A percentile compares a stretch with the other conserved stretches of the same genome.
Evolutionary conservation across 2,888 invertebrate genomes (phyloP).

Genomic region (Drosophila eohydei): DNA sequence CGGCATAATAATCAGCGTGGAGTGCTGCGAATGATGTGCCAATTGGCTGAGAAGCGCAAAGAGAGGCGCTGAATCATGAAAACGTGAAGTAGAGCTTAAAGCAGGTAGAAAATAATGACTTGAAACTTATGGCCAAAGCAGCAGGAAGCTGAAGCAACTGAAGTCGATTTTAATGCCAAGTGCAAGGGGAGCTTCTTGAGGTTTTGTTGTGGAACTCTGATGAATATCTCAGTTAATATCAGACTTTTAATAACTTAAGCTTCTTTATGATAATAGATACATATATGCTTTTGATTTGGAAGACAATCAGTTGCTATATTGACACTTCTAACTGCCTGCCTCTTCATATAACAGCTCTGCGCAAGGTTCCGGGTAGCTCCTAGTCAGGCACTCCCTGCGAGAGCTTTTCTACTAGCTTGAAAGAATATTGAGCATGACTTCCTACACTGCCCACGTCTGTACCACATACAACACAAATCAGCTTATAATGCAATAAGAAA

Average conservation of each 20-base stretch:
- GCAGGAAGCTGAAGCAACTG: not conserved
- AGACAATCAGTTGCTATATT: too few species aligned
- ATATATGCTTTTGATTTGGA: too few species aligned
- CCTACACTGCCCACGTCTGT: not conserved
- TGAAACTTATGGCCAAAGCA: not conserved
- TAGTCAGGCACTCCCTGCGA: not conserved
- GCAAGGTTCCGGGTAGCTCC: not conserved
- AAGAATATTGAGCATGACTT: not conserved
- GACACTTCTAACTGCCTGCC: too few species aligned
- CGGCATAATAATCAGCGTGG: slow-evolving; percentile 11
- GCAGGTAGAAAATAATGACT: not conserved
- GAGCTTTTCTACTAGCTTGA: not conserved
- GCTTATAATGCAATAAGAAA: not conserved
- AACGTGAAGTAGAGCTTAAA: not conserved
- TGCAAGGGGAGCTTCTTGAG: not conserved
- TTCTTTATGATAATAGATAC: too few species aligned
- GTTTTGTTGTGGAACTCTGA: too few species aligned
- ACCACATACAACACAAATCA: not conserved
- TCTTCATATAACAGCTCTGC: not conserved
- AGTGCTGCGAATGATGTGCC: slow-evolving; percentile 29
- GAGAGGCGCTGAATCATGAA: slow-evolving; percentile 6
- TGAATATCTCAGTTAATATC: not conserved
- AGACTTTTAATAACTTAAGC: not conserved
- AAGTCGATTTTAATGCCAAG: not conserved
- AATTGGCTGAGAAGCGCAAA: slow-evolving; percentile 29